phyloP scores from a whole-genome alignment of 2,888 invertebrate genomes.

The Dysmachus trigonus region DNA sequence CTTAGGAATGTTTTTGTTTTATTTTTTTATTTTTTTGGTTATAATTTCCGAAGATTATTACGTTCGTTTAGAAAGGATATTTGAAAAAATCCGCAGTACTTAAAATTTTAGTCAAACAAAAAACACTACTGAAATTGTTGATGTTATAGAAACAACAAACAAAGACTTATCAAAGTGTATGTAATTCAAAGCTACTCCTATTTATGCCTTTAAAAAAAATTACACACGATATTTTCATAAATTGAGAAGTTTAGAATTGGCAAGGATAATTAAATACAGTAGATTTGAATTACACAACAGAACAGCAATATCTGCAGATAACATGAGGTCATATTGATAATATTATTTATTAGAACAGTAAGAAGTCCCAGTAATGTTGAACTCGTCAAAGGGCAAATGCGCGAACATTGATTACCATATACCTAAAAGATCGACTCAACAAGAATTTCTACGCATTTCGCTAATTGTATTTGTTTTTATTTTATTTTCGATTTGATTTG shows the following conservation, averaged over 20 bases:
- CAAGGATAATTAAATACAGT: neutral
- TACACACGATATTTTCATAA: neutral
- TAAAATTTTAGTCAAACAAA: slow-evolving; percentile 8
- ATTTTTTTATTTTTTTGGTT: neutral
- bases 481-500: neutral
- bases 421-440: neutral
- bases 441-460: neutral
- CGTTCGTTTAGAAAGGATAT: neutral
- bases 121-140: slow-evolving; percentile 9
- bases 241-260: neutral
- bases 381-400: slow-evolving; percentile 17
- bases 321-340: slow-evolving; percentile 41
- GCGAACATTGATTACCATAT: slow-evolving; percentile 36
- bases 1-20: neutral
- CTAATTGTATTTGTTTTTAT: neutral
- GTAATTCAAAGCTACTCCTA: slow-evolving; percentile 40
- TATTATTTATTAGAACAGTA: neutral
- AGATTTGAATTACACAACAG: slow-evolving; percentile 35
- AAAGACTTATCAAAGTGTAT: neutral
- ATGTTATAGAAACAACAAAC: neutral
- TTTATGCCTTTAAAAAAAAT: neutral
- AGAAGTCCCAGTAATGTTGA: neutral
- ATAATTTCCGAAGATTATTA: neutral
- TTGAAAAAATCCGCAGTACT: neutral
- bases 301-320: neutral